phyloP scores from a whole-genome alignment of 2,797 vertebrate genomes.

The Parotocinclus haroldoi region DNA sequence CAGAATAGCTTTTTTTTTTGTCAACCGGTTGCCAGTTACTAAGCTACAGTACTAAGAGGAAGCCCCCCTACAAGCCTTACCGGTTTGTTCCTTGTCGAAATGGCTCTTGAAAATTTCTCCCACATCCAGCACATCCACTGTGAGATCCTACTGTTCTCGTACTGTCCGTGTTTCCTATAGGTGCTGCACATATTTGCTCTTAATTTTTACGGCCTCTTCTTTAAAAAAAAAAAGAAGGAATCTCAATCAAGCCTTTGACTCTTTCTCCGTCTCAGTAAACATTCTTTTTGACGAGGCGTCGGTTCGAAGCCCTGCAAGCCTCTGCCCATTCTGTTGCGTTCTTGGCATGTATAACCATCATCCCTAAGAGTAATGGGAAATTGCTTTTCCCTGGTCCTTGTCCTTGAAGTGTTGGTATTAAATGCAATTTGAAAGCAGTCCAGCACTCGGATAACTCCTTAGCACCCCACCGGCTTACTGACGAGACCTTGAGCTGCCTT shows the following conservation, averaged over 20 bases:
- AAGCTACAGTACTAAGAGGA: too few relatives aligned
- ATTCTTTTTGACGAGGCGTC: neutral
- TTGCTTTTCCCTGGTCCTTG: slow-evolving; percentile 52
- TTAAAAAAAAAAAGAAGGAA: slow-evolving; percentile 12
- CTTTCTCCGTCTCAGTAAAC: neutral
- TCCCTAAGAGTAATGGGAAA: slow-evolving; percentile 55
- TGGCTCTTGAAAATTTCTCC: too few relatives aligned
- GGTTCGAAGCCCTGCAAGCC: neutral
- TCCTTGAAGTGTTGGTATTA: slow-evolving; percentile 48
- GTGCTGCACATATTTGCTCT: slow-evolving; percentile 12
- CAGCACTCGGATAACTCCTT: neutral
- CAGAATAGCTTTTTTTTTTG: too few relatives aligned
- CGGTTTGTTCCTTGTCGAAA: too few relatives aligned
- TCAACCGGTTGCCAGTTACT: too few relatives aligned
- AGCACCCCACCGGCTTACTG: neutral
- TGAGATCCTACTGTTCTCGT: neutral
- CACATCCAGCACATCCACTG: too few relatives aligned
- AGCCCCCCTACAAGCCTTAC: too few relatives aligned
- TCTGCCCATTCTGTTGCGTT: slow-evolving; percentile 57
- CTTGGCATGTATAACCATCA: slow-evolving; percentile 62
- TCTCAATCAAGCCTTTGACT: neutral
- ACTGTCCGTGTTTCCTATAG: slow-evolving; percentile 1
- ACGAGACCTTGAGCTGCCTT: too few relatives aligned
- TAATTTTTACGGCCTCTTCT: neutral
- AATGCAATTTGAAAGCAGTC: slow-evolving; percentile 20